Percentiles rank a stretch among this genome's conserved stretches.
These are phyloP conservation scores for Agrypnus murinus DNA, from an alignment of 2,888 invertebrate species.

Conservation along the genomic window DNA sequence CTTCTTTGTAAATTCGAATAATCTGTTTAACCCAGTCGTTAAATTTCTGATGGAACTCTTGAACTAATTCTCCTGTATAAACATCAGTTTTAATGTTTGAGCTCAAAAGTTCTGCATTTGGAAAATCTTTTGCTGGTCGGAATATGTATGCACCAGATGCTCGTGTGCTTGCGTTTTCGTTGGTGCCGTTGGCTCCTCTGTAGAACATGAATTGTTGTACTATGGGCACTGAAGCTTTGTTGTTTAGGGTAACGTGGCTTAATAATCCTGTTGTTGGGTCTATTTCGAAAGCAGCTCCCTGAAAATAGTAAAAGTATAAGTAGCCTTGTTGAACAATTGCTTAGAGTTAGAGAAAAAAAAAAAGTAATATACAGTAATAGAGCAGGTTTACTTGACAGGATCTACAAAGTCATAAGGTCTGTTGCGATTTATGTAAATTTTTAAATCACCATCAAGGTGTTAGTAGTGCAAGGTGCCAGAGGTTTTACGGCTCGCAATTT, in stretches of 20 bases:
- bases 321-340: too few relatives aligned
- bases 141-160: conserved; percentile 96
- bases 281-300: conserved; percentile 70
- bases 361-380: too few relatives aligned
- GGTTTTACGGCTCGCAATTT: too few relatives aligned
- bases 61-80: conserved; percentile 68
- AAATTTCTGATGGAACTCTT: conserved; percentile 81
- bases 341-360: too few relatives aligned
- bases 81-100: conserved; percentile 54
- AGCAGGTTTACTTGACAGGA: too few relatives aligned
- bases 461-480: too few relatives aligned
- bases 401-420: too few relatives aligned
- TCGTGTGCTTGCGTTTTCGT: conserved; percentile 76
- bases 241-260: conserved; percentile 71
- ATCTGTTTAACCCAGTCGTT: conserved; percentile 82
- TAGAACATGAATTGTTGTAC: conserved; percentile 84
- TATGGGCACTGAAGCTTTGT: conserved; percentile 67
- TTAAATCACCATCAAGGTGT: too few relatives aligned
- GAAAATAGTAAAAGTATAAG: conserved; percentile 15
- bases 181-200: conserved; percentile 75
- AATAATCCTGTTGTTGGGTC: conserved; percentile 75
- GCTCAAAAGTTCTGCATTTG: conserved; percentile 44
- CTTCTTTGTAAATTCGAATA: conserved; percentile 78
- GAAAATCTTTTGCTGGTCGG: conserved; percentile 72
- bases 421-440: too few relatives aligned